phyloP scores from a whole-genome alignment of 2,797 vertebrate genomes.

The Corythornis leucogaster region DNA sequence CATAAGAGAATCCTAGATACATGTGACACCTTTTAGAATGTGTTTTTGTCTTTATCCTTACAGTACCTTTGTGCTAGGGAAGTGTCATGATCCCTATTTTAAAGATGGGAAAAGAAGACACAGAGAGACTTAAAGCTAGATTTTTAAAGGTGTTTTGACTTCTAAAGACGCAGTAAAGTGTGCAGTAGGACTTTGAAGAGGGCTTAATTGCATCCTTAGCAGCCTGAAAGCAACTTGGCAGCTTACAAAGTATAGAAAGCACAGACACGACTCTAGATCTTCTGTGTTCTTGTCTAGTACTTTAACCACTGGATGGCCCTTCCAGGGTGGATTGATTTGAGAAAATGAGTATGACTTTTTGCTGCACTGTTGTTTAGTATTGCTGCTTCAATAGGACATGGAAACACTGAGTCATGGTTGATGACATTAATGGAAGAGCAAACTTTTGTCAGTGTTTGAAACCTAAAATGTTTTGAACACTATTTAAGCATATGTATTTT shows the following conservation, averaged over 20 bases:
- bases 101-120: slow-evolving; percentile 50
- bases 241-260: background rate
- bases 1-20: slow-evolving; percentile 46
- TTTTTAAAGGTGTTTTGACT: slow-evolving; percentile 69
- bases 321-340: background rate
- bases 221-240: background rate
- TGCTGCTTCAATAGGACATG: background rate
- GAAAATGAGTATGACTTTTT: background rate
- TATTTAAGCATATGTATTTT: background rate
- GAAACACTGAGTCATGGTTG: background rate
- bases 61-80: slow-evolving; percentile 29
- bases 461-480: background rate
- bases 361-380: background rate
- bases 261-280: slow-evolving; percentile 5
- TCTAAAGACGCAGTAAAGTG: slow-evolving; percentile 60
- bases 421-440: background rate
- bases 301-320: background rate
- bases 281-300: background rate
- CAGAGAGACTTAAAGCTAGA: slow-evolving; percentile 44
- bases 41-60: slow-evolving; percentile 54
- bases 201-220: slow-evolving; percentile 51
- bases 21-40: slow-evolving; percentile 50
- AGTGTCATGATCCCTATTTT: slow-evolving; percentile 61
- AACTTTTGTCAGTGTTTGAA: background rate
- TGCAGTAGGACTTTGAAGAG: slow-evolving; percentile 58